Conservation (phyloP, 1,140 invertebrate species). For the Drosophila triauraria region DNA sequence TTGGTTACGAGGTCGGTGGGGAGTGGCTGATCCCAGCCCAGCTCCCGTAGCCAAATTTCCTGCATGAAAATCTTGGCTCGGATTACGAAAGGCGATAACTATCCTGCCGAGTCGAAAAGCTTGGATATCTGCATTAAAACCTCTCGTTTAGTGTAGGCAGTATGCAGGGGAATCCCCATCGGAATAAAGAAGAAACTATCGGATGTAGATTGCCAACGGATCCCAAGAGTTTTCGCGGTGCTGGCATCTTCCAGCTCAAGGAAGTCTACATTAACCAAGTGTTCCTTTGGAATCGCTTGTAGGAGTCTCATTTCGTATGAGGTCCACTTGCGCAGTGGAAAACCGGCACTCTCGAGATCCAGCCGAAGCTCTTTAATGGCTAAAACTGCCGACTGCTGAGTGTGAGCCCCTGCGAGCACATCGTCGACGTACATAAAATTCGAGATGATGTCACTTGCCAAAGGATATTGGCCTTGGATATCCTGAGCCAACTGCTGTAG, state of each 20-base stretch:
- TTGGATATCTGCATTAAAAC: conserved; percentile 1
- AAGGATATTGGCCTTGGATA: too few relatives aligned
- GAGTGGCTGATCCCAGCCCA: neutral
- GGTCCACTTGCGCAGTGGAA: neutral
- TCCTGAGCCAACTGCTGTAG: too few relatives aligned
- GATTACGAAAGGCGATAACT: neutral
- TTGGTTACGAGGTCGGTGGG: neutral
- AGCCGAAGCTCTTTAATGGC: neutral
- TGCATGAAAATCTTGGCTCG: neutral
- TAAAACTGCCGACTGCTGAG: neutral
- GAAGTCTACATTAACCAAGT: neutral
- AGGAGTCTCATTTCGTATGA: neutral
- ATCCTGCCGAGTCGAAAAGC: conserved; percentile 1
- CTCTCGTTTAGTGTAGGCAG: conserved; percentile 1
- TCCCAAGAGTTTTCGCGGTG: neutral
- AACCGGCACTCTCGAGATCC: neutral
- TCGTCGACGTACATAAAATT: neutral
- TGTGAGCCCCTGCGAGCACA: neutral
- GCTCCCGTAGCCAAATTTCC: neutral
- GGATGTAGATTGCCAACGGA: conserved; percentile 10
- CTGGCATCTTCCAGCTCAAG: neutral
- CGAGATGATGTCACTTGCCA: neutral
- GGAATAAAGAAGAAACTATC: conserved; percentile 1
- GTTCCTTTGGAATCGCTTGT: neutral
- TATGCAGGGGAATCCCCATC: neutral